Conservation (phyloP, 2,888 invertebrate genomes). For the Orthosia gracilis region DNA sequence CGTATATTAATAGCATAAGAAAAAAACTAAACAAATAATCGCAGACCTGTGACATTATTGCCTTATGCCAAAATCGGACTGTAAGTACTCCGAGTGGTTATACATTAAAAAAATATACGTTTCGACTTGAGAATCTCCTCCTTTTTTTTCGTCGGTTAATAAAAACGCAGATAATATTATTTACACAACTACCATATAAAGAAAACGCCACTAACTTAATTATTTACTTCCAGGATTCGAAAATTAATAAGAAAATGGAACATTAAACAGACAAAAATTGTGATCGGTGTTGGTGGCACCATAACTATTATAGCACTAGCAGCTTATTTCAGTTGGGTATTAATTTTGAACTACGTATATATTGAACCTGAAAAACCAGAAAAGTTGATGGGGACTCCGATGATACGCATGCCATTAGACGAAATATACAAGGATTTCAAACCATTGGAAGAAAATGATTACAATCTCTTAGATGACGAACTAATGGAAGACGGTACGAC, state of each 20-base stretch:
- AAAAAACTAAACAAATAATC: too few relatives aligned
- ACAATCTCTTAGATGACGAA: constrained; percentile 52
- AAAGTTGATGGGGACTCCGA: constrained; percentile 64
- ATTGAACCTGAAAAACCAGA: constrained; percentile 25
- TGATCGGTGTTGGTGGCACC: constrained; percentile 62
- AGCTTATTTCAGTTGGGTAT: constrained; percentile 72
- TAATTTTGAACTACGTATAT: constrained; percentile 18
- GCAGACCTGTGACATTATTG: too few relatives aligned
- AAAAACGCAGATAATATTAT: not conserved
- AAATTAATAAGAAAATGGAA: constrained; percentile 72
- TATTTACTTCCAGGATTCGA: constrained; percentile 75
- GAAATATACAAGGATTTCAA: constrained; percentile 60
- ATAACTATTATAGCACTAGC: constrained; percentile 72
- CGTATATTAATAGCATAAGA: too few relatives aligned
- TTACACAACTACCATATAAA: not conserved
- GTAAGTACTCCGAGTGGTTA: too few relatives aligned
- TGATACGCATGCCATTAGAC: constrained; percentile 76
- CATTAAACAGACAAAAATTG: constrained; percentile 75
- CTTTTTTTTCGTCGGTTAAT: too few relatives aligned
- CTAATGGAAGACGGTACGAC: constrained; percentile 65
- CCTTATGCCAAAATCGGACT: too few relatives aligned
- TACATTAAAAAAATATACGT: too few relatives aligned
- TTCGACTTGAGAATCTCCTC: too few relatives aligned
- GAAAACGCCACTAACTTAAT: not conserved
- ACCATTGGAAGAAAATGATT: constrained; percentile 49